Evolutionary conservation across 2,113 vertebrate species (phyloP), one percentile per base, ranked within the genome.

Genomic region (Plotosus lineatus): DNA sequence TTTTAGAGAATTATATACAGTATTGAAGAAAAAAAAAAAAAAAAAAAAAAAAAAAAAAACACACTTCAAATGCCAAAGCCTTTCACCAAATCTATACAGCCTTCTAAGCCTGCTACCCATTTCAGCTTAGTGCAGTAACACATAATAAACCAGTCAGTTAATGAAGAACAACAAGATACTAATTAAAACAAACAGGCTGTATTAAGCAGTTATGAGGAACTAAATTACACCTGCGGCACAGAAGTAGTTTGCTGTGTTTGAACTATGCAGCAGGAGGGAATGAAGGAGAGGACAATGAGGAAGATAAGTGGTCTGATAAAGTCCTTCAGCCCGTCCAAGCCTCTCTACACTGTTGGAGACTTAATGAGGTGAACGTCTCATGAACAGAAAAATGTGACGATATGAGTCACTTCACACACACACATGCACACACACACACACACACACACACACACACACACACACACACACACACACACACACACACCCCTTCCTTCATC

Each of bases 281-380:
- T 63, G 76, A 79, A 82, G 80, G 80, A 86, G 84, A 83, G 75
- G 76, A 51, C 63, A 53, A 61, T 44, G 80, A 56, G 50, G 23
- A 72, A 77, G 75, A 58, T 69, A n/a, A 73, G 76, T 73, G 75
- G 82, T 83, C 74, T 84, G 81, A 83, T 81, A 77, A 79, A 79
- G 65, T 60, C 55, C 79, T 87, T 83, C 74, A 83, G 60, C 61
- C 83, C 74, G 81, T 68, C 76, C 79, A 84, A 83, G 77, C 75
- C 85, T 85, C 74, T 88, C 77, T 76, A 85, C 69, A 78, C 83
- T 79, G 74, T 87, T 86, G 88, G 83, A 77, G 74, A 77, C 66
- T 84, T 88, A 89, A 88, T 89, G 85, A 87, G 85, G 75, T 87
- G 86, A 83, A 82, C 83, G 82, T 77, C 84, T 79, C 82, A 84